Evolutionary conservation across 2,113 vertebrate genomes (phyloP), one percentile per base, ranked within the genome.

Genomic region (Copsychus sechellarum): DNA sequence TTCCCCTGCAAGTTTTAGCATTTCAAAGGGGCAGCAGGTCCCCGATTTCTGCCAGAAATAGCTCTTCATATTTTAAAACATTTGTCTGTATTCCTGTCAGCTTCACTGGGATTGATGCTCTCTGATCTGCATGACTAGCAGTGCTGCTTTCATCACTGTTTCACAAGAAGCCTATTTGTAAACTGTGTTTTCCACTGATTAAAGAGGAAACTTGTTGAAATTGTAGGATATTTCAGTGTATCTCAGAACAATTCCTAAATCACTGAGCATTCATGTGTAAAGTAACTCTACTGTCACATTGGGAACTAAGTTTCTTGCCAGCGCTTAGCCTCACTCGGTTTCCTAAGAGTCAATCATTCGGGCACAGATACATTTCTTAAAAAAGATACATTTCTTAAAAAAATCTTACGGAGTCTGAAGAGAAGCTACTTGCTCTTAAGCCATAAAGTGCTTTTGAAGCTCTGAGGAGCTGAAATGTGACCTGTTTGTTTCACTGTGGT

Each of bases 381-480:
- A 95, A 51, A 69, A 36, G 16, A 36, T 24, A 20, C 15, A 79
- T 54, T 65, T 34, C 15, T 34, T 43, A 10, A 78, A 79, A 83
- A 82, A 80, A 36, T n/a, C n/a, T 90, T 79, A 50, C 5, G 33
- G 66, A 84, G 33, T 40, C 57, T 65, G 50, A 71, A 77, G 60
- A 81, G 67, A 77, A 90, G 18, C 57, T 83, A 23, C 48, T 95
- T 94, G 43, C 54, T 95, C 64, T 93, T 96, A 92, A 58, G 42
- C 38, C 70, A 89, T 71, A 42, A 88, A 79, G 31, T 57, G 45
- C 13, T 96, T 96, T 80, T 36, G 45, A 65, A 71, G 42, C 86
- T 92, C 77, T 69, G 60, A 88, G 76, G 72, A 92, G 57, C 47
- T 96, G 92, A 97, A 95, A 95, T 90, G 47, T 66, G 93, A 85